A percentile compares a stretch with the other conserved stretches of the same genome.
Evolutionary conservation across 2,797 vertebrate genomes (phyloP).

Genomic region (Sebastolobus alascanus): DNA sequence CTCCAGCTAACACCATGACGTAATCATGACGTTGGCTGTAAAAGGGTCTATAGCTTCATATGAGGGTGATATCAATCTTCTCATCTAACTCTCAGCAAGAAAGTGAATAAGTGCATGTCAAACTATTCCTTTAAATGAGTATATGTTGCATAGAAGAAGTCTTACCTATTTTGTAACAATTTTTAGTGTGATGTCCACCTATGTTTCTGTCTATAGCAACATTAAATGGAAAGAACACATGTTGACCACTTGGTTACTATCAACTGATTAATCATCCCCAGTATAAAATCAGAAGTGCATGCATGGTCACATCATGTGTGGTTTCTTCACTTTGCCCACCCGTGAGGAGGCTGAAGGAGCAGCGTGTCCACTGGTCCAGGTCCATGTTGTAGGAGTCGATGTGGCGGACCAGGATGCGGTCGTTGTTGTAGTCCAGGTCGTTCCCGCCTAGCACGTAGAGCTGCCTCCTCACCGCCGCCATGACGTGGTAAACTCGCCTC

Average conservation of each 20-base stretch:
- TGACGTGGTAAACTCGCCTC: slow-evolving; percentile 96
- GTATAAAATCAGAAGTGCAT: neutral
- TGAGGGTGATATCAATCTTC: too few relatives aligned
- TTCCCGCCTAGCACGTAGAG: slow-evolving; percentile 97
- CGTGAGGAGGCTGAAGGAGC: slow-evolving; percentile 94
- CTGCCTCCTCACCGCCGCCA: slow-evolving; percentile 93
- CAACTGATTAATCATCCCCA: neutral
- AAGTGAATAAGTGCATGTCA: neutral
- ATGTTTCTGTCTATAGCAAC: neutral
- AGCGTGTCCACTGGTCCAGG: slow-evolving; percentile 95
- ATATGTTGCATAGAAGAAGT: neutral
- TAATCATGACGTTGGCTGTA: too few relatives aligned
- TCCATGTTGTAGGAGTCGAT: slow-evolving; percentile 97
- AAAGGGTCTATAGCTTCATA: too few relatives aligned
- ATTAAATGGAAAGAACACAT: neutral
- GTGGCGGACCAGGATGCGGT: slow-evolving; percentile 95
- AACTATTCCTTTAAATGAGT: neutral
- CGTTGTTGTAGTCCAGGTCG: slow-evolving; percentile 97
- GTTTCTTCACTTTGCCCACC: slow-evolving; percentile 78
- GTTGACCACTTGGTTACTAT: neutral
- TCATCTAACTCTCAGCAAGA: too few relatives aligned
- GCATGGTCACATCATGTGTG: neutral
- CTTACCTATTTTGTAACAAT: neutral
- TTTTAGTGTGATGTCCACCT: neutral
- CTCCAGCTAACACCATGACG: too few relatives aligned